These are phyloP conservation scores for Thymelicus sylvestris DNA, from an alignment of 2,888 invertebrate genomes.

Conservation along the genomic window DNA sequence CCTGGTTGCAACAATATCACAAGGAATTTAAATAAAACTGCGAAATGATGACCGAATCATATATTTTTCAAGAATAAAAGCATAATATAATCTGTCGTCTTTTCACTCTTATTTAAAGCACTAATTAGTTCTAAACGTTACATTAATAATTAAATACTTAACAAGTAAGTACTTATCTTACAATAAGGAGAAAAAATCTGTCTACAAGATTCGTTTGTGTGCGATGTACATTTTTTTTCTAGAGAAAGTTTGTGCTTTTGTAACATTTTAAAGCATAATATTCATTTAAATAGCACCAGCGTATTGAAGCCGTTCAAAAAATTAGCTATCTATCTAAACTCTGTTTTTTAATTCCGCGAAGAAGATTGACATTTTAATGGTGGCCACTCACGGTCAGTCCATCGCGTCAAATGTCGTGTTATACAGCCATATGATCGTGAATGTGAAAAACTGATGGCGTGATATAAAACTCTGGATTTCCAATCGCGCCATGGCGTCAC, in stretches of 20 bases:
- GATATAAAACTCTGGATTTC: too few relatives aligned
- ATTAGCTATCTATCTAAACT: neutral
- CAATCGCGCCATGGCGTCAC: too few relatives aligned
- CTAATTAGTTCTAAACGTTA: slow-evolving; percentile 21
- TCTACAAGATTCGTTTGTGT: neutral
- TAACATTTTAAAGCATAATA: neutral
- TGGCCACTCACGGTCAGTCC: too few relatives aligned
- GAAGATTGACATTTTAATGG: too few relatives aligned
- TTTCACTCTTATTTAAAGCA: slow-evolving; percentile 36
- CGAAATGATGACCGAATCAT: slow-evolving; percentile 30
- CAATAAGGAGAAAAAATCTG: neutral
- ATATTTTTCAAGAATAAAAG: slow-evolving; percentile 29
- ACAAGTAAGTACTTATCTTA: neutral
- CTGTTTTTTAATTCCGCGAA: neutral
- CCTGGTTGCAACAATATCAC: neutral
- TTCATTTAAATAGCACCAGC: neutral
- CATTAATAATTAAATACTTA: slow-evolving; percentile 5
- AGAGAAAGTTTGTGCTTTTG: neutral
- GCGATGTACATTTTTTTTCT: neutral
- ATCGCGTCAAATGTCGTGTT: too few relatives aligned
- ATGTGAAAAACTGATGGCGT: too few relatives aligned
- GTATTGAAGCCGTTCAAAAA: neutral
- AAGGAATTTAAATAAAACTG: slow-evolving; percentile 40
- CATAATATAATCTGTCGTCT: slow-evolving; percentile 38
- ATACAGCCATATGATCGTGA: too few relatives aligned